phyloP scores from a whole-genome alignment of 2,888 invertebrate species.

The Cheiracanthium punctorium region DNA sequence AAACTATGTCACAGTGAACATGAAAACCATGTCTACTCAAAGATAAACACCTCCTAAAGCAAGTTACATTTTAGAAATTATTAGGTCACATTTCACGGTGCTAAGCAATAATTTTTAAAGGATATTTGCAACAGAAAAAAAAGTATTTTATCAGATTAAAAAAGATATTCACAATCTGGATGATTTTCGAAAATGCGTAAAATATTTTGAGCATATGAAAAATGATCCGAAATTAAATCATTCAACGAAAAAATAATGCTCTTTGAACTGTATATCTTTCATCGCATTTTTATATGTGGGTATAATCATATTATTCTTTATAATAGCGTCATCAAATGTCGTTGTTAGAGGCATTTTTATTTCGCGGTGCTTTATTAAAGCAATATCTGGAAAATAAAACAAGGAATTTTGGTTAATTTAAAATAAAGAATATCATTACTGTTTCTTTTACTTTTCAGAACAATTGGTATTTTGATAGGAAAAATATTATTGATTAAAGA shows the following conservation, averaged over 20 bases:
- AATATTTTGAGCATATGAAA: neutral
- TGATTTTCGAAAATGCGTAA: neutral
- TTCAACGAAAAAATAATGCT: slow-evolving; percentile 1
- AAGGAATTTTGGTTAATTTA: slow-evolving; percentile 14
- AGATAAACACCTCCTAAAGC: no score
- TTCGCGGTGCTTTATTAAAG: neutral
- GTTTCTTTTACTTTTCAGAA: slow-evolving; percentile 19
- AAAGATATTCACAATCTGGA: no score
- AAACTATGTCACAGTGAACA: no score
- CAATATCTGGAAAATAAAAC: neutral
- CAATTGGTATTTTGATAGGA: slow-evolving; percentile 20
- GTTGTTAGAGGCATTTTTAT: slow-evolving; percentile 1
- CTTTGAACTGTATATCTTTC: neutral
- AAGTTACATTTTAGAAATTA: no score
- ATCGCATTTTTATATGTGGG: neutral
- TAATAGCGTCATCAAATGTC: slow-evolving; percentile 18
- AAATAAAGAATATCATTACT: slow-evolving; percentile 23
- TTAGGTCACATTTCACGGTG: no score
- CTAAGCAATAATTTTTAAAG: no score
- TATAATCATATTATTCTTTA: slow-evolving; percentile 10
- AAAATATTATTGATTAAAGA: slow-evolving; percentile 23
- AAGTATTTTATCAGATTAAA: no score
- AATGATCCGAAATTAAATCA: neutral
- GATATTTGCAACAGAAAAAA: no score
- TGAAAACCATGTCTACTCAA: no score